Evolutionary conservation across 1,140 invertebrate species (phyloP).

Genomic region (Drosophila albomicans): DNA sequence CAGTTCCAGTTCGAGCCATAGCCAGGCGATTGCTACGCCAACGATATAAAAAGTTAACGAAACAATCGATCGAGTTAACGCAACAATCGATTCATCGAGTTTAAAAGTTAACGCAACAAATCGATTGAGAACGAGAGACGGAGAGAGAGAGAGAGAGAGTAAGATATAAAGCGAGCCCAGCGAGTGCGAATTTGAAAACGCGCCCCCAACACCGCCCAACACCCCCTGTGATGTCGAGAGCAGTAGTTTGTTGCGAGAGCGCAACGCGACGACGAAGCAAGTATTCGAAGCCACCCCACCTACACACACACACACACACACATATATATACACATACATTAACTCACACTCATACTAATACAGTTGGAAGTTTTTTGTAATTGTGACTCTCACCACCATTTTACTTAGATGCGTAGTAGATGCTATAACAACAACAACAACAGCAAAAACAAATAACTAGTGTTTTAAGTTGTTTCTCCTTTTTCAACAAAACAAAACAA

Average conservation of each 20-base stretch:
- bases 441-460: constrained; percentile 64
- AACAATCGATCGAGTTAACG: neutral
- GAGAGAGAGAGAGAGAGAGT: constrained; percentile 35
- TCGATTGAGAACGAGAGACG: constrained; percentile 1
- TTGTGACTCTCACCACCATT: constrained; percentile 83
- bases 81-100: too few species aligned
- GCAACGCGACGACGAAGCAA: constrained; percentile 79
- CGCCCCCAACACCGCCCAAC: constrained; percentile 51
- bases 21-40: constrained; percentile 73
- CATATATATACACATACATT: constrained; percentile 45
- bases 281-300: constrained; percentile 83
- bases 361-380: constrained; percentile 65
- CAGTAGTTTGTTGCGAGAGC: constrained; percentile 74
- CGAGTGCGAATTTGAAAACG: constrained; percentile 43
- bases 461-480: constrained; percentile 81
- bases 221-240: constrained; percentile 68
- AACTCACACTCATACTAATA: constrained; percentile 62
- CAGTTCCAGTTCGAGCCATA: constrained; percentile 51
- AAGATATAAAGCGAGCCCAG: constrained; percentile 47
- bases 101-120: neutral
- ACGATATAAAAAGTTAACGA: constrained; percentile 59
- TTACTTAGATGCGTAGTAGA: constrained; percentile 81
- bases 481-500: constrained; percentile 61
- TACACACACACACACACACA: constrained; percentile 64
- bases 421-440: constrained; percentile 56